These are phyloP conservation scores for Nomada ferruginata DNA, from an alignment of 2,888 invertebrate species.

Conservation along the genomic window DNA sequence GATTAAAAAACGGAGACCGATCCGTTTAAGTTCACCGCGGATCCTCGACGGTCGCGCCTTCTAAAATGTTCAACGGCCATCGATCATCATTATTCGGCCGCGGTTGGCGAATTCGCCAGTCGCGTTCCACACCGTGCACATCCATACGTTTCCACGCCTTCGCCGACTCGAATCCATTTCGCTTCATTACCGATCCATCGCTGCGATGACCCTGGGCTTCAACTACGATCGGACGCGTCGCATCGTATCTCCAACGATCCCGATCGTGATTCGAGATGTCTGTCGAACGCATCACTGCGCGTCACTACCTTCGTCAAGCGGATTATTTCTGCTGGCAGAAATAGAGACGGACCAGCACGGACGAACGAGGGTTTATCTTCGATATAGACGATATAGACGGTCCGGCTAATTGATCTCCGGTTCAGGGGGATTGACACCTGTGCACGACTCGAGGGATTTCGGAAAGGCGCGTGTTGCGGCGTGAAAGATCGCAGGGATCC, in stretches of 20 bases:
- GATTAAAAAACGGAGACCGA: too few relatives aligned
- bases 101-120: conserved; percentile 66
- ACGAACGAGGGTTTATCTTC: conserved; percentile 14
- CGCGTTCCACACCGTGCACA: conserved; percentile 16
- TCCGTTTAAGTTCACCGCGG: background rate
- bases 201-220: conserved; percentile 69
- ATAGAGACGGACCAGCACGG: conserved; percentile 28
- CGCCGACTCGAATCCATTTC: conserved; percentile 69
- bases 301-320: conserved; percentile 63
- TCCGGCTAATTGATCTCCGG: conserved; percentile 55
- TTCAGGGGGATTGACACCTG: conserved; percentile 53
- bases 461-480: conserved; percentile 32
- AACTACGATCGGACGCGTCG: conserved; percentile 70
- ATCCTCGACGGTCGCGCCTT: conserved; percentile 55
- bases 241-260: conserved; percentile 51
- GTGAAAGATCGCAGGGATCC: conserved; percentile 68
- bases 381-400: conserved; percentile 24
- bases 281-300: conserved; percentile 55
- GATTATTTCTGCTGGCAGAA: conserved; percentile 34
- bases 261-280: conserved; percentile 63
- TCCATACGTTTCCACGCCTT: conserved; percentile 30
- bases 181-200: conserved; percentile 69
- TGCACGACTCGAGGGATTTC: conserved; percentile 31
- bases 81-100: conserved; percentile 73
- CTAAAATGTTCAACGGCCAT: conserved; percentile 66